phyloP scores from a whole-genome alignment of 2,113 vertebrate genomes.

The Limanda limanda region DNA sequence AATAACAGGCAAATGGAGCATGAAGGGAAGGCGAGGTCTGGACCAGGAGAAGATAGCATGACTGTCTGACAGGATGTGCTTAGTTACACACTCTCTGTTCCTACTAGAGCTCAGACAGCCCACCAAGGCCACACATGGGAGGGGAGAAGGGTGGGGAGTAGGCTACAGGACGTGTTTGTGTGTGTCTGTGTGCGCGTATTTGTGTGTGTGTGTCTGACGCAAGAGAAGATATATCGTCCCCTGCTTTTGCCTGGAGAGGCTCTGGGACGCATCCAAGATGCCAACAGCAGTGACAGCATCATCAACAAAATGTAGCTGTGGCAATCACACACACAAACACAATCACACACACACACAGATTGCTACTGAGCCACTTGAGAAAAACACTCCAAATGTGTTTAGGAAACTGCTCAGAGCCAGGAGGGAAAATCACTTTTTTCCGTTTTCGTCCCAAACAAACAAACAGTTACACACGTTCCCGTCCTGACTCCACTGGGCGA shows the following conservation, averaged over 20 bases:
- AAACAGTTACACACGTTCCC: constrained; percentile 53
- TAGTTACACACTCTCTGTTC: constrained; percentile 83
- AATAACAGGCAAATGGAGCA: constrained; percentile 79
- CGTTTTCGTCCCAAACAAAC: constrained; percentile 68
- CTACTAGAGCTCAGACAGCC: constrained; percentile 67
- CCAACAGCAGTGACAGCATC: constrained; percentile 77
- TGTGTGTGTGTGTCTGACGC: constrained; percentile 26
- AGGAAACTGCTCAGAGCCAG: constrained; percentile 66
- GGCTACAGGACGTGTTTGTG: constrained; percentile 23
- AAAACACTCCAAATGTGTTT: constrained; percentile 76
- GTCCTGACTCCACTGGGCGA: constrained; percentile 25
- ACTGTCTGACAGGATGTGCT: constrained; percentile 85
- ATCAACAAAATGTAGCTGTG: constrained; percentile 76
- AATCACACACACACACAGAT: constrained; percentile 38
- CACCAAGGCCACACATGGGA: constrained; percentile 72
- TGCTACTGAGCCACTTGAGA: constrained; percentile 74
- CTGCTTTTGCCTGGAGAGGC: constrained; percentile 68
- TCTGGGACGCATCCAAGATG: constrained; percentile 69
- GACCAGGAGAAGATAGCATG: constrained; percentile 79
- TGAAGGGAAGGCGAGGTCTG: constrained; percentile 80
- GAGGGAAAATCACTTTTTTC: constrained; percentile 61
- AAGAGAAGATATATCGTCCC: constrained; percentile 67
- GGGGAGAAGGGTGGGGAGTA: constrained; percentile 28
- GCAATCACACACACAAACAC: constrained; percentile 29
- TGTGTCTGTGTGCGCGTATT: constrained; percentile 13